Evolutionary conservation across 2,113 vertebrate species (phyloP).

Genomic region (Notothenia coriiceps): DNA sequence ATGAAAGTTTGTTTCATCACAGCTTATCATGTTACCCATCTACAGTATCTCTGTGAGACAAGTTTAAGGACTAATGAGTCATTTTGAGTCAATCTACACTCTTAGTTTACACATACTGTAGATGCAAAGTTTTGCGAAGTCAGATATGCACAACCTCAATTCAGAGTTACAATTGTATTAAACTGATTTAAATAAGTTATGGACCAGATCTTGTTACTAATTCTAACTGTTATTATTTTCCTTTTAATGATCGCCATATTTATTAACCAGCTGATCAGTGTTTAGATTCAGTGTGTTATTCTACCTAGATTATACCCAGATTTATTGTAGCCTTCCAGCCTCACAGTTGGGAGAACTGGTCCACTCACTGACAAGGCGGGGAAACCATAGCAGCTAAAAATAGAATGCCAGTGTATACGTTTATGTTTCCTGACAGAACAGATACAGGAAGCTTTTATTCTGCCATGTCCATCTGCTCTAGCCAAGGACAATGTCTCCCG

Average conservation of each 20-base stretch:
- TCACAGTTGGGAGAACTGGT: constrained; percentile 39
- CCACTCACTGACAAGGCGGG: constrained; percentile 31
- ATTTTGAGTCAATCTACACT: too few species aligned
- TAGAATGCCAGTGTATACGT: constrained; percentile 1
- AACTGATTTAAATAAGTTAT: background rate
- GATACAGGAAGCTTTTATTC: constrained; percentile 56
- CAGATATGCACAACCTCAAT: too few species aligned
- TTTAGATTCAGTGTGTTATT: background rate
- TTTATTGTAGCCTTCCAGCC: background rate
- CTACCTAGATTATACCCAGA: too few species aligned
- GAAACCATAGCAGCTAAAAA: background rate
- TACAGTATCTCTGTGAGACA: too few species aligned
- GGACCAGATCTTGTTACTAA: background rate
- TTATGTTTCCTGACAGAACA: constrained; percentile 19
- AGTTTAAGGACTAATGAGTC: too few species aligned
- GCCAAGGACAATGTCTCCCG: background rate
- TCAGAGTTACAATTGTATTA: background rate
- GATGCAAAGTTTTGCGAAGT: too few species aligned
- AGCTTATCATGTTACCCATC: too few species aligned
- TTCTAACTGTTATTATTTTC: background rate
- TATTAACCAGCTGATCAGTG: background rate
- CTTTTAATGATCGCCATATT: background rate
- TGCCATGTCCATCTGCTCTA: constrained; percentile 54
- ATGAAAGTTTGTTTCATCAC: too few species aligned
- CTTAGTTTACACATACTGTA: too few species aligned